Base-by-base conservation (phyloP, 1,140 invertebrate genomes). In the Gryllus bimaculatus region DNA sequence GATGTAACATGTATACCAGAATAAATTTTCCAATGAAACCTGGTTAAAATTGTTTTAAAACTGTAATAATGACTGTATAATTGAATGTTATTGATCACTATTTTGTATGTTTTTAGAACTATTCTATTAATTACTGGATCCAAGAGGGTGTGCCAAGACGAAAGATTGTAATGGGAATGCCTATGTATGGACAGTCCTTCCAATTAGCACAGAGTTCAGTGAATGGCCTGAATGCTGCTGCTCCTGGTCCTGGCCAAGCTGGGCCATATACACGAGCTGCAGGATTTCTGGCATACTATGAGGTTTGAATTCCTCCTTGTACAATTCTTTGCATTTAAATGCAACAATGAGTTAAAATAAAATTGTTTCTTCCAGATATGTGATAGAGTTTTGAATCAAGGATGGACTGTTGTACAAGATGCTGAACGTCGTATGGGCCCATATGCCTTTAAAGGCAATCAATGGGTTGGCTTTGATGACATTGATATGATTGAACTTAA, bases 381-480 rank as follows among this genome's bases (percentile, higher is more conserved):
- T 83, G 90, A 94, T 79, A 89, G 91, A 77, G 87, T 95, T n/a
- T 90, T 87, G 78, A 92, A 92, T 82, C 88, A 90, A 73, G 92
- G 91, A 4, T 97, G 94, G 94, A 92, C 88, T 4, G 89, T 95
- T 0, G 90, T 95, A 0, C 90, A 94, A 83, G 95, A 96, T 84
- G 88, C 91, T 12, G 84, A 91, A 54, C 86, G 89, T 8, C 86
- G 93, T 54, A 95, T 96, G 89, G 95, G 95, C 8, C 95, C 95
- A 0, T 96, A 93, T 83, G 94, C 95, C 0, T 94, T 92, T 83
- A 93, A 93, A 80, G 93, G 90, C 12, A 93, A 93, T 79, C 94
- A 97, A 84, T 97, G 95, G 96, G 93, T 96, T 4, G 92, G 93
- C 12, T 97, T 90, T 82, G 96, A 97, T 84, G 95, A 97, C 84